Conservation (phyloP, 1,140 invertebrate species). For the Drosophila ironensis region DNA sequence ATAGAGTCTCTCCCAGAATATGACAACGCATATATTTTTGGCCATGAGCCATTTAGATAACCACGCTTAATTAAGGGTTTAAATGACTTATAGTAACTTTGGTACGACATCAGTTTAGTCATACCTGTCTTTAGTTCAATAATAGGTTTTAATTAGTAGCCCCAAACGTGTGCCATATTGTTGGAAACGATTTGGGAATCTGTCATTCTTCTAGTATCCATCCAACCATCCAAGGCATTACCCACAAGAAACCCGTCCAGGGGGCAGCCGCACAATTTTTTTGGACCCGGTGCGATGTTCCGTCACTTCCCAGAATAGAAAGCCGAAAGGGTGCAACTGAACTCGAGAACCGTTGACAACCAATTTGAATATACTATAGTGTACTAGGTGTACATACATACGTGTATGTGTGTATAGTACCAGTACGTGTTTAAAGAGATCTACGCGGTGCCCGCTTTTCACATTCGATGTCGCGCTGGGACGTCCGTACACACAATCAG, state of each 20-base stretch:
- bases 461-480: conserved; percentile 11
- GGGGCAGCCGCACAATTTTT: conserved; percentile 15
- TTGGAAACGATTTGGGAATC: conserved; percentile 34
- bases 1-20: no score
- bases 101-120: background rate
- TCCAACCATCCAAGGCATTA: conserved; percentile 12
- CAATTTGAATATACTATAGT: conserved; percentile 12
- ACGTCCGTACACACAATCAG: conserved; percentile 37
- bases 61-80: background rate
- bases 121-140: no score
- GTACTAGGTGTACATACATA: no score
- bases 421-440: conserved; percentile 8
- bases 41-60: no score
- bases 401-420: background rate
- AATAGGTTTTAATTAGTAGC: background rate
- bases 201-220: conserved; percentile 26
- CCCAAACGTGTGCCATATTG: conserved; percentile 25
- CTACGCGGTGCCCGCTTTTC: conserved; percentile 2
- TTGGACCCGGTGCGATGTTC: conserved; percentile 24
- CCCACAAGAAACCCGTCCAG: conserved; percentile 25
- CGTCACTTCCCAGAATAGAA: conserved; percentile 35
- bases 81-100: background rate
- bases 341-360: conserved; percentile 23
- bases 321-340: conserved; percentile 32
- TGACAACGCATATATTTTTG: no score